These are phyloP conservation scores for Taphrorychus bicolor DNA, from an alignment of 2,888 invertebrate genomes.

Conservation along the genomic window DNA sequence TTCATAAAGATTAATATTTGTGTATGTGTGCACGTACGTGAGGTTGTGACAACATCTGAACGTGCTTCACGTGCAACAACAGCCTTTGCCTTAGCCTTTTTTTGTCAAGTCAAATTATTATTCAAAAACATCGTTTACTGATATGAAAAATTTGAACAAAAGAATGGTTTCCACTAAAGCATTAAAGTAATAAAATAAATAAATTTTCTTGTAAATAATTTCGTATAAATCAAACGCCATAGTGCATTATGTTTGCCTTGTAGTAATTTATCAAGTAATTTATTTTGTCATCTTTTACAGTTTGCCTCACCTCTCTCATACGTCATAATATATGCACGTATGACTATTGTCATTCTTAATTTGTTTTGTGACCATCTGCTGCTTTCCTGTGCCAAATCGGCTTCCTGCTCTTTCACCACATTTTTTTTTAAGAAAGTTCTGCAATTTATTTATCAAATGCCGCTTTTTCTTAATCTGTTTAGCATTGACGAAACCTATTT, in stretches of 20 bases:
- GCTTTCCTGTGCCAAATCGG: background rate
- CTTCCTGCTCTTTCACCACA: too few relatives aligned
- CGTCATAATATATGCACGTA: too few relatives aligned
- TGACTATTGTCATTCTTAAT: too few relatives aligned
- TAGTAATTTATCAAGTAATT: constrained; percentile 8
- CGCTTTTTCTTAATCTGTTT: background rate
- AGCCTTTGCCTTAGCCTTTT: background rate
- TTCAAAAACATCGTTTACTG: too few relatives aligned
- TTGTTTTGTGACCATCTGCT: background rate
- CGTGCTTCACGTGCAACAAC: background rate
- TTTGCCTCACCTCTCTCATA: constrained; percentile 1
- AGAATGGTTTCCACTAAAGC: background rate
- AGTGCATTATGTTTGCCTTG: constrained; percentile 11
- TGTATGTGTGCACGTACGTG: background rate
- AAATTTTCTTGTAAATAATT: background rate
- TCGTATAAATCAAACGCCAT: constrained; percentile 17
- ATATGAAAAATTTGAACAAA: too few relatives aligned
- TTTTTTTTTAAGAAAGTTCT: too few relatives aligned
- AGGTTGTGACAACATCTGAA: background rate
- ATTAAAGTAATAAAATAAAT: too few relatives aligned
- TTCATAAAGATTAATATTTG: background rate
- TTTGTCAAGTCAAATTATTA: too few relatives aligned
- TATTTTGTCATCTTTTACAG: constrained; percentile 15
- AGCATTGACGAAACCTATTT: background rate
- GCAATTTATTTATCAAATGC: too few relatives aligned